Percentiles rank a stretch among this genome's conserved stretches.
phyloP scores from a whole-genome alignment of 1,140 invertebrate genomes.

The Drusus annulatus region DNA sequence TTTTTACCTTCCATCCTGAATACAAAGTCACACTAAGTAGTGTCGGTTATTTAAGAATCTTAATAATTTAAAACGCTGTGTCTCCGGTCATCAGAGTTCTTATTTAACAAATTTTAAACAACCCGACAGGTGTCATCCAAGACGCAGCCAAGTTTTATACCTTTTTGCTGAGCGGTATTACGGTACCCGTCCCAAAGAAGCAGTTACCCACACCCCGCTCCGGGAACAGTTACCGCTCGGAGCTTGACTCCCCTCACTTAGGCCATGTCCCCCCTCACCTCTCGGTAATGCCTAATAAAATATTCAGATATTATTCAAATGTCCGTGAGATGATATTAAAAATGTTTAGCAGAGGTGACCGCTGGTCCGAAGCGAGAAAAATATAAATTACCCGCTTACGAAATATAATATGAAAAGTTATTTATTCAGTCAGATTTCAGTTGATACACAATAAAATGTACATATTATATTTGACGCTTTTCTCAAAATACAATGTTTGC shows the following conservation, averaged over 20 bases:
- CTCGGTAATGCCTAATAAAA: slow-evolving; percentile 8
- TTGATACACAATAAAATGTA: too few species aligned
- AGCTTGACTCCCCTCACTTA: not conserved
- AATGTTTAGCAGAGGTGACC: not conserved
- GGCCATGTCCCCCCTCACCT: not conserved
- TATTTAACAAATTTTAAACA: slow-evolving; percentile 43
- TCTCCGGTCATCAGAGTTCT: slow-evolving; percentile 22
- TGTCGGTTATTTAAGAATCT: not conserved
- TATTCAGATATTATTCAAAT: slow-evolving; percentile 44
- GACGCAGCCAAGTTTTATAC: not conserved
- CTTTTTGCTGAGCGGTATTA: not conserved
- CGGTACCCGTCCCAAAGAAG: too few species aligned
- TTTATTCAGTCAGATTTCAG: too few species aligned
- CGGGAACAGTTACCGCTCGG: too few species aligned
- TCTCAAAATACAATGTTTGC: too few species aligned
- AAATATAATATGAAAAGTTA: too few species aligned
- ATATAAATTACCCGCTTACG: not conserved
- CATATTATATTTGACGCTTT: too few species aligned
- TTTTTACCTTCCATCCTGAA: not conserved
- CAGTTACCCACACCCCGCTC: too few species aligned
- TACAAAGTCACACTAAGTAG: not conserved
- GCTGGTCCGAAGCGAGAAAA: not conserved
- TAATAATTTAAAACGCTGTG: slow-evolving; percentile 46
- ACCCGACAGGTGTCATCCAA: slow-evolving; percentile 31
- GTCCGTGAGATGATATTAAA: not conserved